Evolutionary conservation across 2,113 vertebrate species (phyloP), one percentile per base, ranked within the genome.

Genomic region (Malurus melanocephalus): DNA sequence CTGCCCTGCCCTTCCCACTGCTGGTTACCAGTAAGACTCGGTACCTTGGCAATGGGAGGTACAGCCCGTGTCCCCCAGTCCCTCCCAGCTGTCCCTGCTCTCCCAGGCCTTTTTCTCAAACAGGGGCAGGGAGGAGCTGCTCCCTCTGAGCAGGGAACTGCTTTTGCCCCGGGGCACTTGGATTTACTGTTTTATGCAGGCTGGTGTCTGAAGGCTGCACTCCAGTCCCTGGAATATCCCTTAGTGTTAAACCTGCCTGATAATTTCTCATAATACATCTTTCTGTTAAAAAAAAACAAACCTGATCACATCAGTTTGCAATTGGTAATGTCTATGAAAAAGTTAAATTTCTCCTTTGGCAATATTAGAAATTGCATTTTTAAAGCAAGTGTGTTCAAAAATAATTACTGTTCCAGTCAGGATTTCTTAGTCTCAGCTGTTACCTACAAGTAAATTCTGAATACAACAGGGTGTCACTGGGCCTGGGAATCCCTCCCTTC

Each of bases 21-120:
- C 27, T 23, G 7, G 14, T 3, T 12, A 7, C 0, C 9, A 13
- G 43, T 24, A 23, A n/a, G 32, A 22, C 32, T 13, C 0, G 1
- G 61, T 3, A 11, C 23, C 16, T 21, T 9, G 13, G 73, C 16
- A 27, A 4, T 1, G 16, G 51, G 38, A 73, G 46, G 28, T 14
- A n/a, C 67, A 59, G 76, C 38, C 27, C 57, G 10, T 17, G 20
- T 24, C 4, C n/a, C 49, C 9, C 49, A 30, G 35, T 42, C 52
- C 38, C 16, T 26, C 46, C 2, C n/a, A 38, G 71, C 43, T 30
- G 19, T 26, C n/a, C 24, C 71, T 59, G 71, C 40, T 19, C 26
- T 8, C 17, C 32, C 40, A 33, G 46, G 28, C 48, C 43, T 30
- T 4, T 4, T 16, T 24, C 16, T 19, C 52, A 7, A 15, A 4